Conservation (phyloP, 2,113 vertebrate genomes). For the Cranoglanis bouderius region DNA sequence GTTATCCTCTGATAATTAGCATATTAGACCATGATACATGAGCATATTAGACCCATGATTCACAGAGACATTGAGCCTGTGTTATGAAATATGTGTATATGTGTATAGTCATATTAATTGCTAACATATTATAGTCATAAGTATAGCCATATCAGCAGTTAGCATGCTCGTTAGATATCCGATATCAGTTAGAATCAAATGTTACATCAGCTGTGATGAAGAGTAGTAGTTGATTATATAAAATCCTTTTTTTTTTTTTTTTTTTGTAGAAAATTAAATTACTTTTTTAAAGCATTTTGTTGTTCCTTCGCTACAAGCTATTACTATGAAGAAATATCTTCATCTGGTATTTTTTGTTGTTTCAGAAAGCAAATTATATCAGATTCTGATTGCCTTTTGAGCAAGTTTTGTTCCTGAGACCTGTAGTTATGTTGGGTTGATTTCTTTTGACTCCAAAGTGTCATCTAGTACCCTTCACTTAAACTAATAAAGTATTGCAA, state of each 20-base stretch:
- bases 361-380: too few relatives aligned
- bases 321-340: background rate
- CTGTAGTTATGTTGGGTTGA: background rate
- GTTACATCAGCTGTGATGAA: background rate
- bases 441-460: background rate
- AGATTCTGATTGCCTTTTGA: background rate
- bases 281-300: background rate
- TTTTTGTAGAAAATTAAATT: background rate
- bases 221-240: background rate
- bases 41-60: too few relatives aligned
- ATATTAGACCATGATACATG: background rate
- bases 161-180: background rate
- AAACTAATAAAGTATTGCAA: background rate
- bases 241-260: too few relatives aligned
- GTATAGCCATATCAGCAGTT: background rate
- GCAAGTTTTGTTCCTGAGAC: background rate
- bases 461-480: background rate
- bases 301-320: background rate
- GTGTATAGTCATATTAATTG: background rate
- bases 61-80: background rate
- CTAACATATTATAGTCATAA: background rate
- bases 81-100: background rate
- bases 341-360: too few relatives aligned
- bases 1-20: background rate
- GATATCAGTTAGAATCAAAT: background rate